Evolutionary conservation across 2,797 vertebrate species (phyloP).

Genomic region (Vultur gryphus): DNA sequence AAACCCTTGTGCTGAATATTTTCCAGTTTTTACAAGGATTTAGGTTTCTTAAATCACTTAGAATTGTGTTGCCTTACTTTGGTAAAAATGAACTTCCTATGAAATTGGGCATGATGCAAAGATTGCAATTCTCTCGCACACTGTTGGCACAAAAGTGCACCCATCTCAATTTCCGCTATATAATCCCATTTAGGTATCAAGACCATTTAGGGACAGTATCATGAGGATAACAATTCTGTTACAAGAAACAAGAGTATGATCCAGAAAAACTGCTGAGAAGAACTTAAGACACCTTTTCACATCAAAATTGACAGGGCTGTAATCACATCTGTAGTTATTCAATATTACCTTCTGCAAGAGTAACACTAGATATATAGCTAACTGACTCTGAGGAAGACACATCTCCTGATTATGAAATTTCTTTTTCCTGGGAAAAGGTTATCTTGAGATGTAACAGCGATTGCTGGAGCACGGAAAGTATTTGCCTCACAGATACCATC

Average conservation of each 20-base stretch:
- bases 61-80: background rate
- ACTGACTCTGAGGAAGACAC: background rate
- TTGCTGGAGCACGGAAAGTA: background rate
- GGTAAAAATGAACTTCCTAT: background rate
- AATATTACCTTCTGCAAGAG: background rate
- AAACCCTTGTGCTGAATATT: background rate
- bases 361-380: background rate
- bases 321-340: background rate
- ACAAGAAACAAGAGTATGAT: background rate
- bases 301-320: background rate
- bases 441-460: background rate
- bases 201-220: background rate
- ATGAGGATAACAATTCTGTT: background rate
- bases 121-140: background rate
- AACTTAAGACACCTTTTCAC: background rate
- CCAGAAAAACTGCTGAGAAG: background rate
- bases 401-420: background rate
- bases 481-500: background rate
- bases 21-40: background rate
- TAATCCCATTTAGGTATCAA: background rate
- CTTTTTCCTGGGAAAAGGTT: background rate
- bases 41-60: background rate
- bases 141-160: background rate
- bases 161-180: background rate
- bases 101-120: background rate